Evolutionary conservation across 2,113 vertebrate genomes (phyloP).

Genomic region (Suricata suricatta): DNA sequence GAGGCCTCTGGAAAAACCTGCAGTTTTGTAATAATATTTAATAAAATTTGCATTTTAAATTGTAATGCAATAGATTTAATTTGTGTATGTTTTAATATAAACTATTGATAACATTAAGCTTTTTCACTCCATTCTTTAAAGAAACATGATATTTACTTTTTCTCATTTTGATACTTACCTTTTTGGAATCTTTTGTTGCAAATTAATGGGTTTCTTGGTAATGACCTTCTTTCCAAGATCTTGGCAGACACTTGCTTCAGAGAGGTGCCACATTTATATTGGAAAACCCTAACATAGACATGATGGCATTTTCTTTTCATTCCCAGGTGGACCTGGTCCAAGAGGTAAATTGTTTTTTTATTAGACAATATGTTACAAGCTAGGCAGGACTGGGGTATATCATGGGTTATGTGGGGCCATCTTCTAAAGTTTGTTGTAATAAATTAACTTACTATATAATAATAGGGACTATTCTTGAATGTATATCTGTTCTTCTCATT

Average conservation of each 20-base stretch:
- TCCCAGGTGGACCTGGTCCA: background rate
- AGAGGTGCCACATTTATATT: background rate
- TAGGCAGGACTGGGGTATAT: background rate
- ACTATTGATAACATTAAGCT: background rate
- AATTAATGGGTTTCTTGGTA: background rate
- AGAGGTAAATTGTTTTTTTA: background rate
- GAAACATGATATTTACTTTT: background rate
- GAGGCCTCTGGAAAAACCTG: background rate
- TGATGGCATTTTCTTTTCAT: background rate
- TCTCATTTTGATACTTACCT: background rate
- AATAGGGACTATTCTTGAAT: background rate
- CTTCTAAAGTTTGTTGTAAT: background rate
- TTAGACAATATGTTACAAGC: background rate
- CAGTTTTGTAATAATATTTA: background rate
- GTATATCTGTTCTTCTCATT: conserved; percentile 17
- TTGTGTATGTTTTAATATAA: conserved; percentile 8
- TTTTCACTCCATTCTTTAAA: background rate
- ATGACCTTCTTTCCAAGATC: background rate
- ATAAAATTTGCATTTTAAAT: background rate
- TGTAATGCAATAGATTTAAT: background rate
- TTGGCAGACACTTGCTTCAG: background rate
- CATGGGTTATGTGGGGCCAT: background rate
- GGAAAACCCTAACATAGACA: background rate
- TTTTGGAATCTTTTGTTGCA: conserved; percentile 15
- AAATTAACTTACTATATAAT: background rate